Evolutionary conservation across 2,888 invertebrate species (phyloP).

Genomic region (Melinopterus prodromus): DNA sequence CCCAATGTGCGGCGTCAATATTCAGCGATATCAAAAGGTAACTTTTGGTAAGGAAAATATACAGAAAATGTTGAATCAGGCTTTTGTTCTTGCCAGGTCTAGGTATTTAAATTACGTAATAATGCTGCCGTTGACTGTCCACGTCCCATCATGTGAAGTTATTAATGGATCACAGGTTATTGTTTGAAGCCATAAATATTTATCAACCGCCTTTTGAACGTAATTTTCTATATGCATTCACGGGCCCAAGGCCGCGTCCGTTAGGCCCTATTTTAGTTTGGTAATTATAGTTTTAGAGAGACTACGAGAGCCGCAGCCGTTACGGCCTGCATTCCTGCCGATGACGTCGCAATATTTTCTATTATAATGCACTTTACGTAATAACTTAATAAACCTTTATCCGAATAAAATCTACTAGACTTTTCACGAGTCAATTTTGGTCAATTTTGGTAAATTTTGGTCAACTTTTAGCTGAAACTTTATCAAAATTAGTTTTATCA

Average conservation of each 20-base stretch:
- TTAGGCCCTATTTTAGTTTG: neutral
- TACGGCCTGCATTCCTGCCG: neutral
- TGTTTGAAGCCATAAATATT: constrained; percentile 25
- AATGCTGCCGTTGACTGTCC: neutral
- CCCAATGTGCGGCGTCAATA: too few relatives aligned
- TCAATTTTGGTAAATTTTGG: too few relatives aligned
- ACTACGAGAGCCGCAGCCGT: neutral
- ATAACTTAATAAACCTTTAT: neutral
- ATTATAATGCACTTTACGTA: constrained; percentile 4
- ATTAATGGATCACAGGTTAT: constrained; percentile 24
- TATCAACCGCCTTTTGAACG: constrained; percentile 22
- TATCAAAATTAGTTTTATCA: too few relatives aligned
- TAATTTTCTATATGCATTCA: constrained; percentile 20
- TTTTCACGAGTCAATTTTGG: too few relatives aligned
- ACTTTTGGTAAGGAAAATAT: too few relatives aligned
- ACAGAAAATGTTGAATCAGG: too few relatives aligned
- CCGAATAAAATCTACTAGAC: neutral
- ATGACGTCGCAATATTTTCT: neutral
- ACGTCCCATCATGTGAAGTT: constrained; percentile 6
- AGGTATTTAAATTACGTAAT: neutral
- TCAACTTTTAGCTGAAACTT: too few relatives aligned
- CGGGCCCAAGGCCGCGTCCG: neutral
- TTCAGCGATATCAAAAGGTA: too few relatives aligned
- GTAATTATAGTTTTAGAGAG: neutral
- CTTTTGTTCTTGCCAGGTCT: neutral